Evolutionary conservation across 2,113 vertebrate species (phyloP), one percentile per base, ranked within the genome.

Genomic region (Apteryx mantelli): DNA sequence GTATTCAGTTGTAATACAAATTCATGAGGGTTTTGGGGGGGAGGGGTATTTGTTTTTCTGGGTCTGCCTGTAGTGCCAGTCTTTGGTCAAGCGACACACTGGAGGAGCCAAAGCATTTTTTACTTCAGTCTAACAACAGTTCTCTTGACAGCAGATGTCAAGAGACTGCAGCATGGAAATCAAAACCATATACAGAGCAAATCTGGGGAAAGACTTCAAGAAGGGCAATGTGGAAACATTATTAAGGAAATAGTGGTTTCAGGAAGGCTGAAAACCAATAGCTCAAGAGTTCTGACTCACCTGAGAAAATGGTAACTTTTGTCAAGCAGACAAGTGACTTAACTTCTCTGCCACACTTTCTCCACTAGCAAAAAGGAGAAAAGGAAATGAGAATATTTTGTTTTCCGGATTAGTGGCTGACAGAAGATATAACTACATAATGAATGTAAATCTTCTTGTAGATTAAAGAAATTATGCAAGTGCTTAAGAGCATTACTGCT

Each of bases 101-200:
- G 84, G 61, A 93, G 80, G 46, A 93, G 21, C 20, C 71, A 70
- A 64, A 81, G 58, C 58, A 74, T 61, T 80, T 83, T 76, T 55
- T 61, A 74, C 63, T 44, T 58, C 15, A 11, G 38, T 68, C 64
- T 63, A 88, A 38, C 56, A 73, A 83, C 63, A 75, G 42, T 85
- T 79, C 52, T 68, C 60, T 85, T 95, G 91, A 95, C 38, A 93
- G 83, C 73, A 93, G 77, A 78, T 21, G 46, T 84, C 74, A 92
- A 81, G 86, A 75, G 84, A 87, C 42, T 92, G 78, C 61, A 1
- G 0, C 48, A 86, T 61, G 52, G 66, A 82, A 91, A 96, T 64
- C 65, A 88, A 52, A 87, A 84, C 85, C 56, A 85, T 36, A 89
- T 9, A 61, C 48, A 75, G 88, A 88, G 71, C 55, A 88, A 95